Conservation (phyloP, 1,140 invertebrate species). For the Sarcophaga peregrina region DNA sequence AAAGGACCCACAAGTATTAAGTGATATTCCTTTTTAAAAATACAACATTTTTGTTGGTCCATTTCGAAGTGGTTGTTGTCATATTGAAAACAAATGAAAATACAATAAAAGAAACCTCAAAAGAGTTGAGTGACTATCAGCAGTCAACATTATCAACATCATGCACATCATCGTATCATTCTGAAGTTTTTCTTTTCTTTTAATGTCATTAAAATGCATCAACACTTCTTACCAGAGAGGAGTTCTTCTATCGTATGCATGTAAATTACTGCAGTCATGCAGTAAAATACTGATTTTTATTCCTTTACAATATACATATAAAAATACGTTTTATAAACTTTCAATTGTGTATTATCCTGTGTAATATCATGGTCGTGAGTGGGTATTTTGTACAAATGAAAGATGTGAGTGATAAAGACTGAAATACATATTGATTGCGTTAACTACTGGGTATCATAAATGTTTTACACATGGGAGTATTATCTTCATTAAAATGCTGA, state of each 20-base stretch:
- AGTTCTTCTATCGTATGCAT: neutral
- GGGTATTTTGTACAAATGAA: no score
- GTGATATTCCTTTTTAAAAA: no score
- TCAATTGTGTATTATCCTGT: no score
- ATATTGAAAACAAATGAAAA: neutral
- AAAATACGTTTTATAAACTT: no score
- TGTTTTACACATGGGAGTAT: neutral
- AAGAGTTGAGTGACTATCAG: neutral
- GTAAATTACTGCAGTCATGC: neutral
- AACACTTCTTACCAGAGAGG: neutral
- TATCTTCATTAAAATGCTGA: neutral
- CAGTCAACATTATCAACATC: neutral
- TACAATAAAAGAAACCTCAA: neutral
- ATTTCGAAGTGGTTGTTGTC: neutral
- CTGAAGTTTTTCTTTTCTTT: neutral
- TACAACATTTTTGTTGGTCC: no score
- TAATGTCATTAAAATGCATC: slow-evolving; percentile 6
- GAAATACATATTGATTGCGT: neutral
- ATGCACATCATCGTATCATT: neutral
- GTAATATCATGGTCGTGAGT: no score
- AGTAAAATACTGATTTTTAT: neutral
- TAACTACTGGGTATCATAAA: neutral
- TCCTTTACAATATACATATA: no score
- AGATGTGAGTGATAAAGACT: neutral
- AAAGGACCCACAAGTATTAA: no score